Percentiles rank a stretch among this genome's conserved stretches.
Conservation (phyloP, 2,113 vertebrate genomes). For the Indicator indicator region DNA sequence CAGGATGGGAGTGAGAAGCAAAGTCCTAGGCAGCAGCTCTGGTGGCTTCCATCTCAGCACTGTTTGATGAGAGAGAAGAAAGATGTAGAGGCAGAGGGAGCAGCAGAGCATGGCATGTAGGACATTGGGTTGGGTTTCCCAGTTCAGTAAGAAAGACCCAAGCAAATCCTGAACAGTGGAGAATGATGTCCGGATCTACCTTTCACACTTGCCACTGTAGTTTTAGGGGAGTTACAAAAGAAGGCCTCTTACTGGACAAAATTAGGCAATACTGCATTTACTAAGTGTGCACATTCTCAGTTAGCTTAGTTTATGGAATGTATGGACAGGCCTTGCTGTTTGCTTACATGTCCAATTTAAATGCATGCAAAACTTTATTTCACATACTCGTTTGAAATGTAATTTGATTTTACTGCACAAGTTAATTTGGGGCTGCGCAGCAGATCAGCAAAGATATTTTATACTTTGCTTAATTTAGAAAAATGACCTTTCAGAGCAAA, state of each 20-base stretch:
- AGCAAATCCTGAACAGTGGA: rapidly evolving
- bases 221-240: not conserved
- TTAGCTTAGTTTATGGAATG: not conserved
- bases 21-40: not conserved
- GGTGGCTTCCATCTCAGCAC: not conserved
- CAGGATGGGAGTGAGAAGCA: not conserved
- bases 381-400: not conserved
- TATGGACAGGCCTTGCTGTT: not conserved
- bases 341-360: constrained; percentile 7
- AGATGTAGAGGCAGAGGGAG: not conserved
- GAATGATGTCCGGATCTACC: not conserved
- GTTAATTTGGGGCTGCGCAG: constrained; percentile 10
- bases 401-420: constrained; percentile 10
- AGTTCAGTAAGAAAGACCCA: not conserved
- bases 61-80: not conserved
- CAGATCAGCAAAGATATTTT: constrained; percentile 34
- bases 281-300: not conserved
- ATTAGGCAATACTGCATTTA: not conserved
- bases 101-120: not conserved
- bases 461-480: constrained; percentile 61
- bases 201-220: not conserved
- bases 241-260: not conserved
- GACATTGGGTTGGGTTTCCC: rapidly evolving
- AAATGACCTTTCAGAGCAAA: constrained; percentile 49
- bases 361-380: constrained; percentile 5